These are phyloP conservation scores for Tenrec ecaudatus DNA, from an alignment of 2,113 vertebrate species.

Conservation along the genomic window DNA sequence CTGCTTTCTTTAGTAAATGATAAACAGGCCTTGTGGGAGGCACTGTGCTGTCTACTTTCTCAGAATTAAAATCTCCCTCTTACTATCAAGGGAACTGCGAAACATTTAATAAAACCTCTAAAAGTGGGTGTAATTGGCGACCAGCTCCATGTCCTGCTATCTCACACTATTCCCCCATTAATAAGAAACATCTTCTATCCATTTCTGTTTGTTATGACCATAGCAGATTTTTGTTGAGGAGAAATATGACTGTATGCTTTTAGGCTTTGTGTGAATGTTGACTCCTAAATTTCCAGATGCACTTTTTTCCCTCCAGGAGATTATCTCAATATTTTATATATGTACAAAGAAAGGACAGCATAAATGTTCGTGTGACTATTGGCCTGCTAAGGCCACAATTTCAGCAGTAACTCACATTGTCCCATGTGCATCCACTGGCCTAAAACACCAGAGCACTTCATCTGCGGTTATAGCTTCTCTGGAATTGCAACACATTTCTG, in stretches of 20 bases:
- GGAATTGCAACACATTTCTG: constrained; percentile 19
- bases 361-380: background rate
- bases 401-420: constrained; percentile 21
- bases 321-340: background rate
- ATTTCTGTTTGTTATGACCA: constrained; percentile 27
- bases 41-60: background rate
- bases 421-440: background rate
- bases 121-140: constrained; percentile 5
- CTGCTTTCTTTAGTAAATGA: constrained; percentile 34
- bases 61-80: constrained; percentile 48
- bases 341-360: background rate
- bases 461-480: constrained; percentile 44
- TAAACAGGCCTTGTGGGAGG: background rate
- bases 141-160: background rate
- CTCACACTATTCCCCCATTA: background rate
- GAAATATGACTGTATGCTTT: constrained; percentile 32
- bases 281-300: background rate
- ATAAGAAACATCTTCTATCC: background rate
- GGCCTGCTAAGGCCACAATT: background rate
- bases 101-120: constrained; percentile 33
- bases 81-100: background rate
- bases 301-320: background rate
- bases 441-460: constrained; percentile 49
- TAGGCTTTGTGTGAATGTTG: background rate
- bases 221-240: background rate